phyloP scores from a whole-genome alignment of 2,113 vertebrate species.

The Osmerus eperlanus region DNA sequence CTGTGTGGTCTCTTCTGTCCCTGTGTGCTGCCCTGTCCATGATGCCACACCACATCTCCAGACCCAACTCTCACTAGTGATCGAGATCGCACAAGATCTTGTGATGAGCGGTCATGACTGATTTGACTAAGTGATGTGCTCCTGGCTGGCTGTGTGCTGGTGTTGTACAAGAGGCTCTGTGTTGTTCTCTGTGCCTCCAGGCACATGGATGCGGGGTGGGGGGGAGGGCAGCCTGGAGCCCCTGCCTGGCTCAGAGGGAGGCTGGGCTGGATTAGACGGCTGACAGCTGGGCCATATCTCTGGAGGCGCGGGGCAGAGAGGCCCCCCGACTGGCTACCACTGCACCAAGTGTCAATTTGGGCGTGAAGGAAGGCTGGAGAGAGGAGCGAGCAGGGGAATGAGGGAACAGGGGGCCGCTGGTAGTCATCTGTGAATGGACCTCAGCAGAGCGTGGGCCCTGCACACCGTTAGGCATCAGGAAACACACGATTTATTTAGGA shows the following conservation, averaged over 20 bases:
- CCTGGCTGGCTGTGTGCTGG: conserved; percentile 43
- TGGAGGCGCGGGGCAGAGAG: conserved; percentile 65
- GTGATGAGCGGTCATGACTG: conserved; percentile 47
- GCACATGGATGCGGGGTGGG: conserved; percentile 47
- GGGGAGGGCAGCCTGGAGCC: conserved; percentile 50
- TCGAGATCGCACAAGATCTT: conserved; percentile 26
- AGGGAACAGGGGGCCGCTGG: conserved; percentile 55
- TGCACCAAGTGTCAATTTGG: conserved; percentile 75
- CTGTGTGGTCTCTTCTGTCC: too few species aligned
- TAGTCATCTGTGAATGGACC: conserved; percentile 65
- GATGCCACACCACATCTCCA: too few species aligned
- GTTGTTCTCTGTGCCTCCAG: conserved; percentile 60
- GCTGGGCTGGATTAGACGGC: conserved; percentile 75
- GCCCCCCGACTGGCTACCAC: conserved; percentile 67
- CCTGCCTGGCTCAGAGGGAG: conserved; percentile 68
- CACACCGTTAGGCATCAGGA: conserved; percentile 70
- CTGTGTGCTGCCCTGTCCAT: not conserved
- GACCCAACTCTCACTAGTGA: too few species aligned
- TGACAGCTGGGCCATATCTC: conserved; percentile 76
- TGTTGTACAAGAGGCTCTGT: conserved; percentile 46
- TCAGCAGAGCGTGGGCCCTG: conserved; percentile 65
- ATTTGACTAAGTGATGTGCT: conserved; percentile 61
- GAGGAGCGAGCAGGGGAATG: conserved; percentile 39
- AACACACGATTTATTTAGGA: conserved; percentile 67
- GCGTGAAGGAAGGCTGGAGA: conserved; percentile 71